These are phyloP conservation scores for Muraenolepis orangiensis DNA, from an alignment of 2,797 vertebrate species.

Conservation along the genomic window DNA sequence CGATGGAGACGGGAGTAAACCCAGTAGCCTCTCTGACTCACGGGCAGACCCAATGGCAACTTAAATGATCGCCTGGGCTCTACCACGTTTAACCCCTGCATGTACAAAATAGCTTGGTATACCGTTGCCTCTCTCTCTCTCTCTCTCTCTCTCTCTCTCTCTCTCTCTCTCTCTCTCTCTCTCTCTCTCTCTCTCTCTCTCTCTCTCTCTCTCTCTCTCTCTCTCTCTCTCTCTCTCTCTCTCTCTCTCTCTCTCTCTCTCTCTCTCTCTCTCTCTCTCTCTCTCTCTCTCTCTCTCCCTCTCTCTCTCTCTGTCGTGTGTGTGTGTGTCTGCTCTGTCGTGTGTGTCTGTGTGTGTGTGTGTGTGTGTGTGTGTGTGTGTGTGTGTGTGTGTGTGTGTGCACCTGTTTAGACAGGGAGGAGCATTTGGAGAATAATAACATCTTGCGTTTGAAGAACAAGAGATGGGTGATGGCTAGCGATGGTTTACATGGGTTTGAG, in stretches of 20 bases:
- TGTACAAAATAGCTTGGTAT: conserved; percentile 33
- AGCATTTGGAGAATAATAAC: not conserved
- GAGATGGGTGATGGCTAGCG: conserved; percentile 24
- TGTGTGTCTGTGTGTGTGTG: too few species aligned
- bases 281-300: not conserved
- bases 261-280: not conserved
- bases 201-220: too few species aligned
- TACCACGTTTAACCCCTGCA: conserved; percentile 65
- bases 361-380: too few species aligned
- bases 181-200: too few species aligned
- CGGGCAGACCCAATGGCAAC: not conserved
- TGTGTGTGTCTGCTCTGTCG: not conserved
- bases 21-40: not conserved
- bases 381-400: too few species aligned
- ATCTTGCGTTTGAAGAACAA: not conserved
- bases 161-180: too few species aligned
- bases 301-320: not conserved
- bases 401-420: not conserved
- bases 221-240: not conserved
- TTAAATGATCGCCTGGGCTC: conserved; percentile 42
- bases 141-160: not conserved
- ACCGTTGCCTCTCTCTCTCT: too few species aligned
- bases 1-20: not conserved
- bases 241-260: not conserved
- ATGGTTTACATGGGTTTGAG: conserved; percentile 40